Percentiles rank a stretch among this genome's conserved stretches.
Evolutionary conservation across 2,797 vertebrate genomes (phyloP).

Genomic region (Siniperca scherzeri): DNA sequence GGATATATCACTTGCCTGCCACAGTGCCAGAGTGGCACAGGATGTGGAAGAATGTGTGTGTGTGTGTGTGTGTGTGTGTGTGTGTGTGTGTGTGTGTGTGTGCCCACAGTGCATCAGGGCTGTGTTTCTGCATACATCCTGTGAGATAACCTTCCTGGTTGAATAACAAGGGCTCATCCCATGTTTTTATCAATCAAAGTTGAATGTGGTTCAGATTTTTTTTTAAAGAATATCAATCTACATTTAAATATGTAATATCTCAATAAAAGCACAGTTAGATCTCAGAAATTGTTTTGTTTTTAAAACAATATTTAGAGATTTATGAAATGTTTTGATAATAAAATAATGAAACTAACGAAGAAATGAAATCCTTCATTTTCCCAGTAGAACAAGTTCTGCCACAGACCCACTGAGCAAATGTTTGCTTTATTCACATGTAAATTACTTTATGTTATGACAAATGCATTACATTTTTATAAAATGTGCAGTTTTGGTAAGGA

Average conservation of each 20-base stretch:
- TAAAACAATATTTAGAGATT: not conserved
- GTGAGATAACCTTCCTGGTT: conserved; percentile 63
- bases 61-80: too few species aligned
- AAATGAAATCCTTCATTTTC: not conserved
- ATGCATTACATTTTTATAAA: too few species aligned
- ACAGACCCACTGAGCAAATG: not conserved
- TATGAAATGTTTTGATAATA: not conserved
- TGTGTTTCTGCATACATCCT: conserved; percentile 63
- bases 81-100: too few species aligned
- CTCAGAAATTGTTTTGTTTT: not conserved
- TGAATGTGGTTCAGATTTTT: not conserved
- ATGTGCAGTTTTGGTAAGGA: not conserved
- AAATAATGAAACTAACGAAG: not conserved
- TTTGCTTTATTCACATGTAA: too few species aligned
- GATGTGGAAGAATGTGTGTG: conserved; percentile 67
- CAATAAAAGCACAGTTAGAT: not conserved
- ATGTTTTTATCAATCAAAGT: conserved; percentile 24
- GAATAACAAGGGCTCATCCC: conserved; percentile 39
- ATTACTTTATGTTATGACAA: too few species aligned
- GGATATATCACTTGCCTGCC: conserved; percentile 47
- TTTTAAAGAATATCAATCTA: not conserved
- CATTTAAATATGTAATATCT: not conserved
- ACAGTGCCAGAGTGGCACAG: conserved; percentile 59
- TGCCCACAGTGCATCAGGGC: conserved; percentile 25
- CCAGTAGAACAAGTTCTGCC: not conserved